Evolutionary conservation across 2,888 invertebrate genomes (phyloP), one percentile per base, ranked within the genome.

Genomic region (Tachina grossa): DNA sequence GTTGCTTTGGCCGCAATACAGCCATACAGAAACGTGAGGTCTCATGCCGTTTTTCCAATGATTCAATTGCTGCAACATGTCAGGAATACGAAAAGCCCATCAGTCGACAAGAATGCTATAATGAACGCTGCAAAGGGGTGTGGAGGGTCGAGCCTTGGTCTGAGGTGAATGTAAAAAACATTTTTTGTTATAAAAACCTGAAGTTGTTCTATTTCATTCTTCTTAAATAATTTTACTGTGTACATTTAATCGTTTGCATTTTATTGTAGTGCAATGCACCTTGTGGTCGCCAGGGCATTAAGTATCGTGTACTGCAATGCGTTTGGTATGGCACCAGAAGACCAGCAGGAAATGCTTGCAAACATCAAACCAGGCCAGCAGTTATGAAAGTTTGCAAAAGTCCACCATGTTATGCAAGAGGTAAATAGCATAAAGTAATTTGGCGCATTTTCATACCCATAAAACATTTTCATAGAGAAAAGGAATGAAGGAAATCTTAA

Each of bases 71-170:
- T 80, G 85, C 87, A 53, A 87, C 83, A 82, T 99, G 98, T 91
- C 95, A 96, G 89, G 94, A 95, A 87, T 94, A 94, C 85, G 94
- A 94, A 47, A 95, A 95, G 89, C 99, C 98, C 0, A 94, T 95
- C 71, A 95, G 95, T 88, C 95, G 95, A 45, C 96, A 96, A 90
- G 96, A 97, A 90, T 98, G 98, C 90, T 95, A 95, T 89, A 96
- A 95, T 90, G 94, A 95, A 87, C 95, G 95, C n/a, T 98, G 98
- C 93, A 95, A 95, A 89, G 97, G 98, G 0, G 95, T 96, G 71
- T 99, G 99, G 99, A 95, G 96, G 84, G 96, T 97, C 6, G 97
- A 97, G 10, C 95, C 97, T 80, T 99, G 99, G 99, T 97, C 97
- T 55, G 96, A 97, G 95, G 98, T 98, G 93, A 93, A 92, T 89